Evolutionary conservation across 1,140 invertebrate genomes (phyloP).

Genomic region (Neodiprion pinetum): DNA sequence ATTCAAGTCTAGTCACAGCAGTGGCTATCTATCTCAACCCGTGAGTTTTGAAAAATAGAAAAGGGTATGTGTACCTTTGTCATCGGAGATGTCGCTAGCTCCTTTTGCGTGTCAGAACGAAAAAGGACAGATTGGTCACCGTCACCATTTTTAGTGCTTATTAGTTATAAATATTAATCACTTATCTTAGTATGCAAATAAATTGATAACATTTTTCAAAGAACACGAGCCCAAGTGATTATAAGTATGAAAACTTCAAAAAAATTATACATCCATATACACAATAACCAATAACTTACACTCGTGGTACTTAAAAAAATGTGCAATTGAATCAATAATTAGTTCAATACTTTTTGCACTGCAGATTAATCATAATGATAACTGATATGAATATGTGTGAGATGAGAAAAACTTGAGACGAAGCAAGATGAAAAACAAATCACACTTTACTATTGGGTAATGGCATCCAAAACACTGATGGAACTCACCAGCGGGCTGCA

Average conservation of each 20-base stretch:
- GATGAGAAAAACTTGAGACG: background rate
- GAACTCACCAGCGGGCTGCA: too few relatives aligned
- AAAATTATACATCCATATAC: conserved; percentile 23
- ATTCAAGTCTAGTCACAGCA: conserved; percentile 64
- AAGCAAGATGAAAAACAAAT: background rate
- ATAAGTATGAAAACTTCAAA: conserved; percentile 22
- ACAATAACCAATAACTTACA: conserved; percentile 8
- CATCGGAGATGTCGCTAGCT: conserved; percentile 64
- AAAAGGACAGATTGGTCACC: conserved; percentile 65
- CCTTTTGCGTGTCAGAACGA: conserved; percentile 65
- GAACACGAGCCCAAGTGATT: conserved; percentile 54
- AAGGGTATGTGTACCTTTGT: conserved; percentile 62
- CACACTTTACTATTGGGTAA: too few relatives aligned
- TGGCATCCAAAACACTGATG: too few relatives aligned
- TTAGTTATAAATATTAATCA: conserved; percentile 52
- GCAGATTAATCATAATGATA: background rate
- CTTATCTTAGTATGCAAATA: conserved; percentile 23
- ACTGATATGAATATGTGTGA: background rate
- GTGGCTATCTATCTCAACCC: conserved; percentile 59
- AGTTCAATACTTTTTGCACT: background rate
- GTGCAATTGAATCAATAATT: conserved; percentile 51
- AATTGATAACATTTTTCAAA: conserved; percentile 59
- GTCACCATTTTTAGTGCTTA: conserved; percentile 61
- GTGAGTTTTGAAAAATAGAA: conserved; percentile 58
- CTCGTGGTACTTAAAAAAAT: conserved; percentile 62